Evolutionary conservation across 92 coral and sea anemone species (phyloP).

Genomic region (Umimayanthus kanabou): DNA sequence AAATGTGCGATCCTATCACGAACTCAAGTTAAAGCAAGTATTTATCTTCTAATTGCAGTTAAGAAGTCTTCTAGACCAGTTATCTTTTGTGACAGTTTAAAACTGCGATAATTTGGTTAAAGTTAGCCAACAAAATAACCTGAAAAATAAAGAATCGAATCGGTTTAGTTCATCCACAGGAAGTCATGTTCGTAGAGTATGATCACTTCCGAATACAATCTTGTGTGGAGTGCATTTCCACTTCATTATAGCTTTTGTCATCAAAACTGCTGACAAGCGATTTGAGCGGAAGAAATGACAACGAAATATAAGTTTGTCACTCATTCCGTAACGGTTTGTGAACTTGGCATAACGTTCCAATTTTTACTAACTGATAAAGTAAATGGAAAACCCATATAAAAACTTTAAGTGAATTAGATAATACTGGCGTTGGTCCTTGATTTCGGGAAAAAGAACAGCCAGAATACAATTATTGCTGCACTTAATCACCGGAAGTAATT

Average conservation of each 20-base stretch:
- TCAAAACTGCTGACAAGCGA: neutral
- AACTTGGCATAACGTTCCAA: neutral
- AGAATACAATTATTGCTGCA: neutral
- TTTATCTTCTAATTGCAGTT: neutral
- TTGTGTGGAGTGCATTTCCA: neutral
- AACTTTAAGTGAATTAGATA: neutral
- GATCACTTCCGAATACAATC: neutral
- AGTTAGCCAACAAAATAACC: no score
- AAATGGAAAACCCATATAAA: neutral
- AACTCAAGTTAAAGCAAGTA: neutral
- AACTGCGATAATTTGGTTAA: no score
- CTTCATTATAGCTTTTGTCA: neutral
- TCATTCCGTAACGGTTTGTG: neutral
- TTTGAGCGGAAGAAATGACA: neutral
- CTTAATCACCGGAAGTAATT: constrained; percentile 24
- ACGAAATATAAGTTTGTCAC: neutral
- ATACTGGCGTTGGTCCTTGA: neutral
- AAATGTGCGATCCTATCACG: neutral
- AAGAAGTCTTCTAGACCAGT: neutral
- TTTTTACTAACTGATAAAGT: neutral
- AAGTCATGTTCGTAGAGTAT: neutral
- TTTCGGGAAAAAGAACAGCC: neutral
- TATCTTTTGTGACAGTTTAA: neutral
- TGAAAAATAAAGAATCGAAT: neutral
- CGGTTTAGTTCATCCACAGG: neutral